These are phyloP conservation scores for Iselma pallidipennis DNA, from an alignment of 2,888 invertebrate genomes.

Conservation along the genomic window DNA sequence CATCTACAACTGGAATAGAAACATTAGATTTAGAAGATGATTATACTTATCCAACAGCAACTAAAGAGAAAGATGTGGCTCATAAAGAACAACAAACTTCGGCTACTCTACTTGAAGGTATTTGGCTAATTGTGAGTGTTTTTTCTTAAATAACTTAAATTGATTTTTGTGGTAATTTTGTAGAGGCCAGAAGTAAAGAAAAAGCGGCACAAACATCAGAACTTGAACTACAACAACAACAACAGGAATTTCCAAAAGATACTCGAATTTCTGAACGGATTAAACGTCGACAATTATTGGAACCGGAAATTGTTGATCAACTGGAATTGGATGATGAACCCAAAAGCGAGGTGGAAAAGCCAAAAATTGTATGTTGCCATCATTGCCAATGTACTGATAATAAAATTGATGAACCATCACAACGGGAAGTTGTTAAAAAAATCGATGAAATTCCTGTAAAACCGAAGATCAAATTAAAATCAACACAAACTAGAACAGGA, in stretches of 20 bases:
- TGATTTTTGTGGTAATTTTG: constrained; percentile 5
- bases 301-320: constrained; percentile 25
- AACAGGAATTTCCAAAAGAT: constrained; percentile 31
- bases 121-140: neutral
- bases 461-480: constrained; percentile 30
- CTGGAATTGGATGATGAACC: constrained; percentile 5
- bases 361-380: neutral
- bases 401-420: neutral
- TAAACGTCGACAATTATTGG: constrained; percentile 35
- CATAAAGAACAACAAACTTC: constrained; percentile 16
- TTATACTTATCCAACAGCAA: constrained; percentile 3
- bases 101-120: constrained; percentile 5
- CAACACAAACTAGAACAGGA: neutral
- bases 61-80: neutral
- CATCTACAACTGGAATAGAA: neutral
- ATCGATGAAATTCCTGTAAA: constrained; percentile 30
- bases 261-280: constrained; percentile 52
- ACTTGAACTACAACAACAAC: neutral
- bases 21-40: constrained; percentile 16
- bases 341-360: neutral
- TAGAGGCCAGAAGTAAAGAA: constrained; percentile 2
- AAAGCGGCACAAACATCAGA: constrained; percentile 18
- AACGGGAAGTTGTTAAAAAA: neutral
- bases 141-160: constrained; percentile 1
- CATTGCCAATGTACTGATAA: constrained; percentile 4